Evolutionary conservation across 2,888 invertebrate species (phyloP), one percentile per base, ranked within the genome.

Genomic region (Chesias legatella): DNA sequence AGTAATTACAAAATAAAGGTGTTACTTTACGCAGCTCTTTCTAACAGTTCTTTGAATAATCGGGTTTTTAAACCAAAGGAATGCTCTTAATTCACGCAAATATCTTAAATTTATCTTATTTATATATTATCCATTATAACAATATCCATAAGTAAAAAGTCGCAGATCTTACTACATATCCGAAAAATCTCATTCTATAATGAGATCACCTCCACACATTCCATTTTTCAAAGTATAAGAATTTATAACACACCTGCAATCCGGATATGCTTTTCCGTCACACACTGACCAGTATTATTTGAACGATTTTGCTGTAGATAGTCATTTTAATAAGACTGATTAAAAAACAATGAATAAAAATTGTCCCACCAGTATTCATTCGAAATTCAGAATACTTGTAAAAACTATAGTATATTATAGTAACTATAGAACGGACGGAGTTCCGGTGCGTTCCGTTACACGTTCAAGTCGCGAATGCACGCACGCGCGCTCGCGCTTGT

Each of bases 231-330:
- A 23, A 40, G 23, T 24, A 35, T 31, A 22, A 7, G 7, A 30
- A 32, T 31, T 24, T 17, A 7, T 32, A 43, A 59, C 65, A 44
- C 53, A 69, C 70, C 69, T 66, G 60, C 53, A 44, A 52, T 53
- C 40, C 39, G 36, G 42, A 50, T 54, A 48, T 60, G 56, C 51
- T 52, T 52, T 48, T 31, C 46, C 53, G 53, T 80, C 65, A 85
- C 59, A 86, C 84, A 79, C 88, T 78, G 43, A 88, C 73, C 54
- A 88, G 69, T 56, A 88, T 86, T 37, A 88, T 88, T 61, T 88
- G 88, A 46, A 88, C 88, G 41, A 88, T 76, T 77, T 86, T 88
- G 60, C 88, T 84, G 67, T 88, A 88, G 51, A 88, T 79, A 7
- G 88, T 88, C 88, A 88, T 88, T 61, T 67, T 81, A 39, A 39